These are phyloP conservation scores for Tetragonisca angustula DNA, from an alignment of 2,888 invertebrate genomes.

Conservation along the genomic window DNA sequence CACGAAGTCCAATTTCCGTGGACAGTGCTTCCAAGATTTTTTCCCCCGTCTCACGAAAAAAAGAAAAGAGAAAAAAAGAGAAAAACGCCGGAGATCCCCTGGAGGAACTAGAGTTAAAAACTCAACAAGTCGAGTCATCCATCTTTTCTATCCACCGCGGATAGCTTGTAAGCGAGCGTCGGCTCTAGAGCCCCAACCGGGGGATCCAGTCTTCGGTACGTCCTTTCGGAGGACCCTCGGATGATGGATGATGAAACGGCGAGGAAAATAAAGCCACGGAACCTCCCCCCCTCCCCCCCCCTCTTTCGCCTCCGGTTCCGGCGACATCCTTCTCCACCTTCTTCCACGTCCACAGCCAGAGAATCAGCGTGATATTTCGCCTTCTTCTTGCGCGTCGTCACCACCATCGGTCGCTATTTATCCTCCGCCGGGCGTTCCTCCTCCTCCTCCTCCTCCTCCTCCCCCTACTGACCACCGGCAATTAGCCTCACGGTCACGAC, in stretches of 20 bases:
- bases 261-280: slow-evolving; percentile 48
- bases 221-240: slow-evolving; percentile 56
- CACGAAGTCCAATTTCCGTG: not conserved
- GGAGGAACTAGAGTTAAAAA: slow-evolving; percentile 30
- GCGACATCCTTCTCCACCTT: slow-evolving; percentile 49
- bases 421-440: slow-evolving; percentile 61
- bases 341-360: not conserved
- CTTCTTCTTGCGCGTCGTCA: slow-evolving; percentile 61
- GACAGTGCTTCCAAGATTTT: not conserved
- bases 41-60: too few species aligned
- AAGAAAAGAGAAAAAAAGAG: too few species aligned
- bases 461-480: slow-evolving; percentile 76
- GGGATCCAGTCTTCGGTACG: slow-evolving; percentile 31
- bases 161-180: slow-evolving; percentile 48
- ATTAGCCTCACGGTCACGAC: slow-evolving; percentile 81
- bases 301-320: slow-evolving; percentile 18
- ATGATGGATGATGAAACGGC: slow-evolving; percentile 52
- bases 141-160: slow-evolving; percentile 59
- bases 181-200: slow-evolving; percentile 8
- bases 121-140: slow-evolving; percentile 43
- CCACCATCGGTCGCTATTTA: slow-evolving; percentile 62
- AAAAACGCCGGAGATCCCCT: not conserved
- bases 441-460: not conserved
- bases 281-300: not conserved
- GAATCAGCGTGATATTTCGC: slow-evolving; percentile 68